phyloP scores from a whole-genome alignment of 1,140 invertebrate genomes.

The Adelges cooleyi region DNA sequence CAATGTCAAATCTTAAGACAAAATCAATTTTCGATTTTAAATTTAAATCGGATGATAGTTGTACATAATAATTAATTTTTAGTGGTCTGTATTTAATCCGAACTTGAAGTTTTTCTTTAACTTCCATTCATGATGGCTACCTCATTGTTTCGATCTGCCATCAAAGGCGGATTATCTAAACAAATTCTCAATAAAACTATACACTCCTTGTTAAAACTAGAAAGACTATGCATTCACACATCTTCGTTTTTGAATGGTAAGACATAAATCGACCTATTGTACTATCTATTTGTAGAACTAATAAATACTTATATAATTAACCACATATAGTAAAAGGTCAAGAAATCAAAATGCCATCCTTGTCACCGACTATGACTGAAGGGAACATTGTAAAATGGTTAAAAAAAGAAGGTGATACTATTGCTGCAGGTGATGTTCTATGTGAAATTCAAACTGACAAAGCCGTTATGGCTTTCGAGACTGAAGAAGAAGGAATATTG shows the following conservation, averaged over 20 bases:
- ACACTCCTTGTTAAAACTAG: not conserved
- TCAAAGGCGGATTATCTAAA: constrained; percentile 13
- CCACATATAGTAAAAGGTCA: constrained; percentile 5
- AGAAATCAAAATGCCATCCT: constrained; percentile 57
- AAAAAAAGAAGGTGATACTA: constrained; percentile 85
- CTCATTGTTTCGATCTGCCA: constrained; percentile 4
- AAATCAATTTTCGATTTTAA: not conserved
- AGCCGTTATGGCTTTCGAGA: constrained; percentile 99
- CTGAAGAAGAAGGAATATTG: constrained; percentile 92
- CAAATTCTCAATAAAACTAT: constrained; percentile 1
- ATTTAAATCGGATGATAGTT: not conserved
- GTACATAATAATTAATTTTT: too few relatives aligned
- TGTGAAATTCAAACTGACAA: constrained; percentile 99
- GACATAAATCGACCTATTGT: too few relatives aligned
- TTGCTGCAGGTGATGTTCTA: constrained; percentile 73
- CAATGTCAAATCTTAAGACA: not conserved
- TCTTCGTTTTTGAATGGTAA: constrained; percentile 18
- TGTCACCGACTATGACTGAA: constrained; percentile 97
- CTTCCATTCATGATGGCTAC: not conserved
- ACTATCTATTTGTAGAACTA: too few relatives aligned
- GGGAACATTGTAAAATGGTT: constrained; percentile 96
- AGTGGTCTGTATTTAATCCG: too few relatives aligned
- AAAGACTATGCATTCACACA: not conserved
- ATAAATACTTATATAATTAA: too few relatives aligned
- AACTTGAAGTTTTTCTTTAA: not conserved